A percentile compares a stretch with the other conserved stretches of the same genome.
These are phyloP conservation scores for Buphagus erythrorhynchus DNA, from an alignment of 2,797 vertebrate genomes.

Conservation along the genomic window DNA sequence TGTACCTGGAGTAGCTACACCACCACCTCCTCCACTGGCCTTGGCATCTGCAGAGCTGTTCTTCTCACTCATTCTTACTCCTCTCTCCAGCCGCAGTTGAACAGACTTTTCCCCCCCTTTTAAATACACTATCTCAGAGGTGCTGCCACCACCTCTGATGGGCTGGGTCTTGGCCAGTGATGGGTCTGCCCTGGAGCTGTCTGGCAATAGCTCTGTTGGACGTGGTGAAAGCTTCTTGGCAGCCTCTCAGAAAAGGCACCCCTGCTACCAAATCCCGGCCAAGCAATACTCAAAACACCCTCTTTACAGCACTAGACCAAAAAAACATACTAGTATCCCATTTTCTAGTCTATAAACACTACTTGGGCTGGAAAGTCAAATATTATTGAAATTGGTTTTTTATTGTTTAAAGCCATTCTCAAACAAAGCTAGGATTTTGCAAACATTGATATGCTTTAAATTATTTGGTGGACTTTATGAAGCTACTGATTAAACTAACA, in stretches of 20 bases:
- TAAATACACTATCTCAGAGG: neutral
- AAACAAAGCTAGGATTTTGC: neutral
- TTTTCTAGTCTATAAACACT: neutral
- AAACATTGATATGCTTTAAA: neutral
- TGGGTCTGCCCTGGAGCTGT: rapidly evolving
- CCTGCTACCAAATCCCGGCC: neutral
- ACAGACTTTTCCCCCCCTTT: rapidly evolving
- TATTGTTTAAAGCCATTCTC: neutral
- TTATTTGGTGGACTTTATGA: neutral
- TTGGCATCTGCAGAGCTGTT: neutral
- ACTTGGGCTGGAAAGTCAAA: neutral
- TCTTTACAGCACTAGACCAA: neutral
- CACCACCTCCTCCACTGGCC: neutral
- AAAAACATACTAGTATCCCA: neutral
- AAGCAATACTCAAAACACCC: neutral
- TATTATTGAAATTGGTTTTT: neutral
- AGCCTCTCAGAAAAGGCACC: neutral
- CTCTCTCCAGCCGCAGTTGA: neutral
- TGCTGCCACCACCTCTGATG: neutral
- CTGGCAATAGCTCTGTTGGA: neutral
- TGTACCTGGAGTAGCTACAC: neutral
- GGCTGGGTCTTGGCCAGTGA: rapidly evolving
- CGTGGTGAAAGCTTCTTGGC: neutral
- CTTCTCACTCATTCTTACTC: neutral
- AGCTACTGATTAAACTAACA: neutral